Percentiles rank a stretch among this genome's conserved stretches.
Evolutionary conservation across 1,140 invertebrate genomes (phyloP).

Genomic region (Drosophila cardini): DNA sequence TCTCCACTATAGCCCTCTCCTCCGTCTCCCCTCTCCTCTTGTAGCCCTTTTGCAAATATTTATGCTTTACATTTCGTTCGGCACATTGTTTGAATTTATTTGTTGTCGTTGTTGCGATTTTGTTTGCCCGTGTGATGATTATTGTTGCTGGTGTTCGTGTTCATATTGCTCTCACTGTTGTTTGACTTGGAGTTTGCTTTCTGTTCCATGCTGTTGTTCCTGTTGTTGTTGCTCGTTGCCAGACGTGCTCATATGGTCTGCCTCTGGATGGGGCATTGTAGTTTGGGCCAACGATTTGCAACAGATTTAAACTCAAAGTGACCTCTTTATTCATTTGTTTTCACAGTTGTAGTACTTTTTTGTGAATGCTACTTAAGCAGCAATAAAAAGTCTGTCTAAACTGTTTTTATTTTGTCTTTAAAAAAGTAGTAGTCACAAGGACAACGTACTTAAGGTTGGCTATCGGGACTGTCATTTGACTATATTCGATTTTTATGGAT

Average conservation of each 20-base stretch:
- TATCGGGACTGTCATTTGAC: background rate
- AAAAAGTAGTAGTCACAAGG: background rate
- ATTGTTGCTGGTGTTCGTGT: conserved; percentile 53
- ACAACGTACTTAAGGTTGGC: background rate
- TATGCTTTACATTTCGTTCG: conserved; percentile 81
- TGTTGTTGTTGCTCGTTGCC: conserved; percentile 38
- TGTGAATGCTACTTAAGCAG: conserved; percentile 13
- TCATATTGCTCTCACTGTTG: conserved; percentile 10
- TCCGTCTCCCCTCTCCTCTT: background rate
- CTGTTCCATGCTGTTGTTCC: conserved; percentile 33
- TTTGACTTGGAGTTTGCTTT: conserved; percentile 44
- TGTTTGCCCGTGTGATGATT: conserved; percentile 73
- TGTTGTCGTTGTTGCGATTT: conserved; percentile 75
- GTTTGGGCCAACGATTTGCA: conserved; percentile 65
- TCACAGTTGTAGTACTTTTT: conserved; percentile 33
- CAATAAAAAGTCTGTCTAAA: conserved; percentile 16
- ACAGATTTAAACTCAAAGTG: conserved; percentile 48
- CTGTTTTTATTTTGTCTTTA: background rate
- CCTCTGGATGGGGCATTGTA: conserved; percentile 39
- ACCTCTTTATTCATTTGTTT: conserved; percentile 76
- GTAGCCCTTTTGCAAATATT: conserved; percentile 78
- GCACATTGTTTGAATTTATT: conserved; percentile 83
- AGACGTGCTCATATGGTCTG: conserved; percentile 66
- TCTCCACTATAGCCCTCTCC: background rate
- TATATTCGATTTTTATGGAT: no score